Evolutionary conservation across 1,140 invertebrate species (phyloP).

Genomic region (Teleopsis dalmanni): DNA sequence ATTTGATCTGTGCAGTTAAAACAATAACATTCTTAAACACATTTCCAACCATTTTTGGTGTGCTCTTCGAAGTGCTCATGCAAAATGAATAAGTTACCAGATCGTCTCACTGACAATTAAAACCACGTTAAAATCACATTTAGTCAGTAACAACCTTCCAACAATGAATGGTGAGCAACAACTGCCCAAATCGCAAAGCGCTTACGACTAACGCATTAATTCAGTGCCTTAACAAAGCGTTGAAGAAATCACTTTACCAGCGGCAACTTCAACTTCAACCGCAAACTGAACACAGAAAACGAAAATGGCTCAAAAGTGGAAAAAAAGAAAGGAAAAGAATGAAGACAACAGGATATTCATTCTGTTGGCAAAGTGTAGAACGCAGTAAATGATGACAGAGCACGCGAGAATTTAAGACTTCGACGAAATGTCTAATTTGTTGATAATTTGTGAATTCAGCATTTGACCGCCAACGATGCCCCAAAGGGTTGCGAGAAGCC

Average conservation of each 20-base stretch:
- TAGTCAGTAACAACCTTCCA: slow-evolving; percentile 16
- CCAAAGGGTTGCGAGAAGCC: no score
- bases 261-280: slow-evolving; percentile 23
- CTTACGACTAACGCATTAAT: slow-evolving; percentile 42
- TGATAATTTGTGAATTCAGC: slow-evolving; percentile 42
- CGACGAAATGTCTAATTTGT: slow-evolving; percentile 43
- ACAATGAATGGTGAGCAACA: background rate
- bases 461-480: no score
- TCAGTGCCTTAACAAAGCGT: slow-evolving; percentile 42
- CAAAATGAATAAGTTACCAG: no score
- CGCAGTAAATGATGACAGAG: slow-evolving; percentile 34
- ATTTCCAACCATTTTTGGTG: no score
- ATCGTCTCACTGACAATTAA: no score
- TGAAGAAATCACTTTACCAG: slow-evolving; percentile 44
- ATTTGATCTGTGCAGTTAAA: no score
- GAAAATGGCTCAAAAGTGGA: background rate
- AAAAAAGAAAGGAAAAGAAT: slow-evolving; percentile 4
- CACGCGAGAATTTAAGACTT: slow-evolving; percentile 33
- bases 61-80: no score
- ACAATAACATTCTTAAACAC: no score
- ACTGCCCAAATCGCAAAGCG: background rate
- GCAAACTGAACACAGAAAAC: slow-evolving; percentile 20
- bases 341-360: background rate
- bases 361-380: slow-evolving; percentile 1
- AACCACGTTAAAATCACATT: slow-evolving; percentile 44